Evolutionary conservation across 2,113 vertebrate species (phyloP).

Genomic region (Protomyctophum bolini): DNA sequence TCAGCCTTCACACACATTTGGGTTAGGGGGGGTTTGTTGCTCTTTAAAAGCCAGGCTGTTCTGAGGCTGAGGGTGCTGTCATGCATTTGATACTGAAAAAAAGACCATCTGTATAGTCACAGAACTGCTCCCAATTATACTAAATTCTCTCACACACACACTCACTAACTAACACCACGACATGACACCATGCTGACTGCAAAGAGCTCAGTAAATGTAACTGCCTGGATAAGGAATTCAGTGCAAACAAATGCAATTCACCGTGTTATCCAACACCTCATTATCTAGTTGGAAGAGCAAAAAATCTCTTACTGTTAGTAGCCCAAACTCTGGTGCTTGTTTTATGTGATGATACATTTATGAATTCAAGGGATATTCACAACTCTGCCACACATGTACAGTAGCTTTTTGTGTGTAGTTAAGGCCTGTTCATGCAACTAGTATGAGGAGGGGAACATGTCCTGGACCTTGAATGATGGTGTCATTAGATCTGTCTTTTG

Average conservation of each 20-base stretch:
- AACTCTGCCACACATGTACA: background rate
- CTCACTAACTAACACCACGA: background rate
- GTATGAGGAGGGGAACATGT: background rate
- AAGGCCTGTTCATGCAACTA: background rate
- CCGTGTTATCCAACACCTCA: conserved; percentile 23
- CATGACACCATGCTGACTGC: conserved; percentile 12
- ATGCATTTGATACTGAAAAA: conserved; percentile 3
- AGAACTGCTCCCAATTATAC: conserved; percentile 5
- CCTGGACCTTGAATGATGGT: conserved; percentile 8
- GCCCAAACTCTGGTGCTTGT: background rate
- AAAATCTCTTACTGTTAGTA: background rate
- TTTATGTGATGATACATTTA: background rate
- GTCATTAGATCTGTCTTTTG: conserved; percentile 23
- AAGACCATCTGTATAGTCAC: conserved; percentile 17
- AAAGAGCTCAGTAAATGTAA: conserved; percentile 30
- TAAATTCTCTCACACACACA: background rate
- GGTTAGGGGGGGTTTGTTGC: no score
- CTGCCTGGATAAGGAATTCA: conserved; percentile 33
- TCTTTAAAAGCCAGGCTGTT: no score
- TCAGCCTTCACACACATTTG: no score
- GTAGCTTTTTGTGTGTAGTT: background rate
- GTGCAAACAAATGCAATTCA: conserved; percentile 11
- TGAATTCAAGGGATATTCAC: background rate
- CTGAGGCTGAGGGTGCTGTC: background rate
- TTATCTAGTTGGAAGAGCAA: conserved; percentile 17